Conservation (phyloP, 2,888 invertebrate species). For the Priocnemis perturbator region DNA sequence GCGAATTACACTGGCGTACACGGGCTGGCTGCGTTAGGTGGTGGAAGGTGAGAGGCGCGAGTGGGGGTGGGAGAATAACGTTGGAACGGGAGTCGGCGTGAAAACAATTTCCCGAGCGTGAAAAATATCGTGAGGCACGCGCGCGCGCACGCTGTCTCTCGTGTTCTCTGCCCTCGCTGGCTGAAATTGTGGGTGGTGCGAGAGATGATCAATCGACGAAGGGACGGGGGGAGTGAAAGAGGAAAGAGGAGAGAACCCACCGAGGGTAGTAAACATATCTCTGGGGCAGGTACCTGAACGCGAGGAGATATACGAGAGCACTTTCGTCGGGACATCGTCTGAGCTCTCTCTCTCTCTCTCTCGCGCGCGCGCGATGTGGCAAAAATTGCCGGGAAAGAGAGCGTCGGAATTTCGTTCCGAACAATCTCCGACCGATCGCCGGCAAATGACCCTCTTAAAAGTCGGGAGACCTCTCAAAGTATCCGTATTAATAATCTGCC, state of each 20-base stretch:
- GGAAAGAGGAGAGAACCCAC: neutral
- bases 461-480: no score
- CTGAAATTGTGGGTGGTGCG: conserved; percentile 11
- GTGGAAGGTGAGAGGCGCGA: no score
- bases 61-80: no score
- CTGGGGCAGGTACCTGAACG: conserved; percentile 14
- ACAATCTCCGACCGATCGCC: neutral
- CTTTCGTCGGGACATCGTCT: conserved; percentile 4
- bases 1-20: no score
- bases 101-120: conserved; percentile 48
- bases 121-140: conserved; percentile 46
- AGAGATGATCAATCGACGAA: conserved; percentile 15
- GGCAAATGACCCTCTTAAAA: neutral
- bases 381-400: neutral
- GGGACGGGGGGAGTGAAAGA: neutral
- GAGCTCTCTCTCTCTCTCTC: neutral
- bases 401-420: neutral
- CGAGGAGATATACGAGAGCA: conserved; percentile 8
- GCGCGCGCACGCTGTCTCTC: conserved; percentile 18
- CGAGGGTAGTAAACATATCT: conserved; percentile 6
- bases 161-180: neutral
- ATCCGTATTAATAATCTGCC: no score
- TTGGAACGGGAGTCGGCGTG: neutral
- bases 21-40: no score
- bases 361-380: no score